Conservation (phyloP, 2,888 invertebrate species). For the Hedya salicella region DNA sequence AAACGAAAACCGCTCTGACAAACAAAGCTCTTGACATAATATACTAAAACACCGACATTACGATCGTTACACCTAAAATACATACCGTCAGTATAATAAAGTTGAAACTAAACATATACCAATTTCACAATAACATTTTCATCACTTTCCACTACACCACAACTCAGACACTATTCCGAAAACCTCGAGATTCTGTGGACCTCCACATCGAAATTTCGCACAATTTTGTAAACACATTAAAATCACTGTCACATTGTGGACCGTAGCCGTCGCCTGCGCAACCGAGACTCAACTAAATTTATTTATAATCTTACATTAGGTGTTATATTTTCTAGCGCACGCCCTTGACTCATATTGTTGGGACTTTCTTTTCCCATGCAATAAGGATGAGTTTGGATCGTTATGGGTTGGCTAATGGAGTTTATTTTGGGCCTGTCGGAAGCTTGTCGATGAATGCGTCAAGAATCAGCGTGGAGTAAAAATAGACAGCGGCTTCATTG, state of each 20-base stretch:
- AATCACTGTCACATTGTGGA: slow-evolving; percentile 17
- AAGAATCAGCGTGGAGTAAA: slow-evolving; percentile 21
- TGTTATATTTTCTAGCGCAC: slow-evolving; percentile 75
- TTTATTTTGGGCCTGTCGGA: slow-evolving; percentile 51
- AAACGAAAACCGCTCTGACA: too few relatives aligned
- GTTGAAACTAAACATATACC: slow-evolving; percentile 8
- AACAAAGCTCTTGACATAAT: not conserved
- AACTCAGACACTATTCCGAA: not conserved
- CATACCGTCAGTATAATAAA: slow-evolving; percentile 41
- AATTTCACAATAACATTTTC: not conserved
- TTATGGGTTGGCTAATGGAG: slow-evolving; percentile 47
- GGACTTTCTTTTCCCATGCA: slow-evolving; percentile 38
- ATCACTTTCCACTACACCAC: not conserved
- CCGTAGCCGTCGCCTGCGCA: slow-evolving; percentile 50
- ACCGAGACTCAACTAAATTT: slow-evolving; percentile 71
- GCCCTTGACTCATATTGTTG: slow-evolving; percentile 75
- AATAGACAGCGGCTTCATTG: slow-evolving; percentile 21
- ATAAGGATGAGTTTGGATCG: slow-evolving; percentile 40
- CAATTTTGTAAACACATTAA: slow-evolving; percentile 27
- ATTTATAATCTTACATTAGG: slow-evolving; percentile 78
- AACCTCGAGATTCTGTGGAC: not conserved
- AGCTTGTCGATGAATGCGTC: slow-evolving; percentile 47
- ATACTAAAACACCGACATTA: slow-evolving; percentile 7
- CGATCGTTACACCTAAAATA: slow-evolving; percentile 23
- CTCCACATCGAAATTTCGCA: slow-evolving; percentile 11